Base-by-base conservation (phyloP, 2,113 vertebrate species). In the Tautogolabrus adspersus region DNA sequence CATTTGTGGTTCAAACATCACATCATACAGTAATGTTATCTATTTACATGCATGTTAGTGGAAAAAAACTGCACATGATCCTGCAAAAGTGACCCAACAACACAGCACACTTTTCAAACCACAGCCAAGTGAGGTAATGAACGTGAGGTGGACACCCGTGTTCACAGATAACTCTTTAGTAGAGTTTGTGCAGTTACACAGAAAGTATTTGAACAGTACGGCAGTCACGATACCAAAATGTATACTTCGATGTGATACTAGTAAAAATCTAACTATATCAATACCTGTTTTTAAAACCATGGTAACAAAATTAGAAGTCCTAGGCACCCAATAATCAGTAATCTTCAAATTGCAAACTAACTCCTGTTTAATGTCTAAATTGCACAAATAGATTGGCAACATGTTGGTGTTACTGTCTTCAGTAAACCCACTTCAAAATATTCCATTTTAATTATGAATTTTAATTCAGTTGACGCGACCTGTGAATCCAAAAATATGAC, bases 21-120 rank as follows among this genome's bases (percentile, higher is more conserved):
- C 64, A 68, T 18, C 56, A 74, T 22, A 71, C 44, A 51, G n/a
- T 46, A 16, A n/a, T 63, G 63, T 81, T 79, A 86, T 51, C 66
- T 49, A 10, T 60, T 69, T 38, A n/a, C 84, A 92, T 89, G 89
- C 87, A 56, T 64, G 80, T 85, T 90, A 89, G 85, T 83, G 65
- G 40, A 75, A 13, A 82, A 13, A 80, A 66, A 80, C 42, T 44
- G 64, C 47, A 66, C n/a, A 74, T 62, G 62, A 69, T 23, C 16
- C 72, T 61, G 7, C 55, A 18, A 54, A 61, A 72, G 76, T 71
- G 66, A 79, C 61, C 69, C 72, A 85, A 79, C 66, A 58, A 55
- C 67, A 84, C 71, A 69, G 10, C 80, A 83, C 79, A 87, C 80
- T 40, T 23, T 49, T 60, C 56, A 89, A 77, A 88, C 60, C 68